Evolutionary conservation across 30 jellyfish, hydroid and myxozoan genomes (phyloP), one percentile per base, ranked within the genome.

Genomic region (Aurelia sp.): DNA sequence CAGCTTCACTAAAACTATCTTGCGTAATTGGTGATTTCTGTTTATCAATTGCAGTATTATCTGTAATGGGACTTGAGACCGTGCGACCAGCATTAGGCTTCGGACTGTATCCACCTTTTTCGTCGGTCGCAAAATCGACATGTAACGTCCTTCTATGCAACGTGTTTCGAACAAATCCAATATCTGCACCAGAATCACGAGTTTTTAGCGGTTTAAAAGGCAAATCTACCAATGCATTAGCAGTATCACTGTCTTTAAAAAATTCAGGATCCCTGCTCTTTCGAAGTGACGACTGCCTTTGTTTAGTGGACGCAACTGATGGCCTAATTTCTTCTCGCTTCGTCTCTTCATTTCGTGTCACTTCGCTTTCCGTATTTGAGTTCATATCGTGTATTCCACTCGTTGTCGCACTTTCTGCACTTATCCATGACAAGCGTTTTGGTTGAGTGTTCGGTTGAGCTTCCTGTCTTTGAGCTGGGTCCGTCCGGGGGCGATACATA

Each of bases 401-500:
- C 65, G 97, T 93, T 51, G 66, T 81, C 50, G 97, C 85, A 70
- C 98, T 93, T 19, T 86, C 98, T 12, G 95, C 89, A 53, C 98
- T 93, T 62, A 93, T 66, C 96, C 97, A 81, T 3, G 98, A 93
- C 63, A 87, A 66, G n/a, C 98, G 91, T 69, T 93, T 87, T 70
- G 60, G 52, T 48, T 85, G 88, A 8, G 17, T 55, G 13, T 51
- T 52, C 31, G 58, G 40, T 35, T 78, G 93, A 6, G 73, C 18
- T 8, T 88, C 90, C 11, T 74, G 30, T 20, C 73, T 76, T n/a
- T 78, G 55, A 3, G 22, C 74, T 31, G 87, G 59, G 37, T 79
- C 75, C 16, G 61, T 73, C 35, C 96, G 87, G 35, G 86, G 60
- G 13, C 96, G 90, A 3, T 18, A 81, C 11, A 27, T 52, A 1